Evolutionary conservation across 2,797 vertebrate species (phyloP).

Genomic region (Sebastes umbrosus): DNA sequence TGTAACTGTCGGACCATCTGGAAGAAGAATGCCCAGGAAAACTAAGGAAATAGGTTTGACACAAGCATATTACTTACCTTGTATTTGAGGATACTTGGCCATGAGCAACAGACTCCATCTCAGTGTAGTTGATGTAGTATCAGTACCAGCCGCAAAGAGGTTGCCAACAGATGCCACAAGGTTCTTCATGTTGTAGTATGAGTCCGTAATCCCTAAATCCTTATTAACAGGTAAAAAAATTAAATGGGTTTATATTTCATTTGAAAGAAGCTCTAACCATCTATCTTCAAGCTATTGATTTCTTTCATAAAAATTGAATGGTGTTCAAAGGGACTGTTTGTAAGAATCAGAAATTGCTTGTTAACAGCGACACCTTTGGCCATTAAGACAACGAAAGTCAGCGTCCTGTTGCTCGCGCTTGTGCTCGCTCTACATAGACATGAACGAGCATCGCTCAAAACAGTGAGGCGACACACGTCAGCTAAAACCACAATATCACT

Average conservation of each 20-base stretch:
- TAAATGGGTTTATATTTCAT: neutral
- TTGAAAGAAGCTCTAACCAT: neutral
- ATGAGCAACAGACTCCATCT: conserved; percentile 73
- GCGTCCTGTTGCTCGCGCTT: no score
- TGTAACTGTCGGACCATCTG: neutral
- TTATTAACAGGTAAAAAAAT: neutral
- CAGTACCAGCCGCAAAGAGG: conserved; percentile 78
- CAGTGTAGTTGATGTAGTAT: conserved; percentile 73
- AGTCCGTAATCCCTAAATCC: neutral
- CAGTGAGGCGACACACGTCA: no score
- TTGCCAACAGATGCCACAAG: conserved; percentile 6
- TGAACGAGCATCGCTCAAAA: no score
- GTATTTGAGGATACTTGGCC: conserved; percentile 78
- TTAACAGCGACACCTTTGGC: no score
- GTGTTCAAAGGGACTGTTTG: neutral
- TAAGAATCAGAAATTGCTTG: no score
- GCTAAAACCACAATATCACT: no score
- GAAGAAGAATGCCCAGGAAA: neutral
- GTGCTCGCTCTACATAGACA: no score
- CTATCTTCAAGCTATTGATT: no score
- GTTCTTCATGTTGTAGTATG: conserved; percentile 31
- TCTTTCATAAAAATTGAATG: neutral
- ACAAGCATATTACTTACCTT: conserved; percentile 46
- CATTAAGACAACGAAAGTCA: no score
- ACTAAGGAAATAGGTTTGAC: conserved; percentile 47